Percentiles rank a stretch among this genome's conserved stretches.
Evolutionary conservation across 2,888 invertebrate genomes (phyloP).

Genomic region (Chrysolina haemoptera): DNA sequence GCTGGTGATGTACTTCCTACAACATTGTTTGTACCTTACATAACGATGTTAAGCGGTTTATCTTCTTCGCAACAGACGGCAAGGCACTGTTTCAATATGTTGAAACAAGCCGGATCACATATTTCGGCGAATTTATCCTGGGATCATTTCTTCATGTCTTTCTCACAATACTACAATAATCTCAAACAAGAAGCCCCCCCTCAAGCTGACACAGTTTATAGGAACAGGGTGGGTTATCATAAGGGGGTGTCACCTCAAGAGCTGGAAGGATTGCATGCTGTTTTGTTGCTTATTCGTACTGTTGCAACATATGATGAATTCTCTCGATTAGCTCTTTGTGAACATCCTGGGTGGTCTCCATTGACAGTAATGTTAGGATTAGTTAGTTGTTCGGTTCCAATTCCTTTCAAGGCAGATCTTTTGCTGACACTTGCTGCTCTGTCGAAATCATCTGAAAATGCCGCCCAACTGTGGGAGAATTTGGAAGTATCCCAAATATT

Average conservation of each 20-base stretch:
- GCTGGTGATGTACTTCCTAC: constrained; percentile 90
- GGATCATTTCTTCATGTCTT: constrained; percentile 89
- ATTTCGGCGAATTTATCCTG: constrained; percentile 76
- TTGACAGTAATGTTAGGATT: constrained; percentile 85
- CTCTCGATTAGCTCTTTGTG: constrained; percentile 86
- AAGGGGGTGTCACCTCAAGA: constrained; percentile 84
- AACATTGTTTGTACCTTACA: constrained; percentile 87
- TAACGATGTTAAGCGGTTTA: constrained; percentile 88
- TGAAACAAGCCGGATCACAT: constrained; percentile 74
- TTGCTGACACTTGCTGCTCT: constrained; percentile 85
- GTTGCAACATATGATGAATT: constrained; percentile 87
- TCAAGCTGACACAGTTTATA: constrained; percentile 77
- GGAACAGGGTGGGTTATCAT: constrained; percentile 64
- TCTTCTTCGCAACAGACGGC: constrained; percentile 85
- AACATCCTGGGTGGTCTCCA: constrained; percentile 91
- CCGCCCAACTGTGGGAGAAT: constrained; percentile 88
- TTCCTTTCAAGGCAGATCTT: constrained; percentile 88
- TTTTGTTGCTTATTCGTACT: constrained; percentile 82
- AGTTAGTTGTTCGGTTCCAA: constrained; percentile 89
- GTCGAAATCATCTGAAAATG: constrained; percentile 83
- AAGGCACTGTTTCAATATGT: constrained; percentile 82
- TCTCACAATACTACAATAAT: constrained; percentile 81
- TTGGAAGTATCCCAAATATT: constrained; percentile 88
- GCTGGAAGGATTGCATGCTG: constrained; percentile 88
- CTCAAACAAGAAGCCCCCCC: constrained; percentile 80